phyloP scores from a whole-genome alignment of 2,888 invertebrate species.

The Matsumyia berberina region DNA sequence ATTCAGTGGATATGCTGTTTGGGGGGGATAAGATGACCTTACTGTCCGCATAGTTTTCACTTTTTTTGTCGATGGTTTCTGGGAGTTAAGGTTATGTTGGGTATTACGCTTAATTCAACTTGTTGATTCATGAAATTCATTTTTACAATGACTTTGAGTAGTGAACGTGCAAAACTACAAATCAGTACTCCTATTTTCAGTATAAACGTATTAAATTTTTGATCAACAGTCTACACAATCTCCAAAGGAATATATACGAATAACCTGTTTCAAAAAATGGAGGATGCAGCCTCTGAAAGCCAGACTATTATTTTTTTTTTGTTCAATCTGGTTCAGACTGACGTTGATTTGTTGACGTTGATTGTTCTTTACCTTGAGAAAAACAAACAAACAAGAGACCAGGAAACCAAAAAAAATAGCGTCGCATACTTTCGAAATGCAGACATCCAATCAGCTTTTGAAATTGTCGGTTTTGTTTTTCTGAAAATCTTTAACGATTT shows the following conservation, averaged over 20 bases:
- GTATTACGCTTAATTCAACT: neutral
- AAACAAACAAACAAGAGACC: neutral
- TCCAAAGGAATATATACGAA: neutral
- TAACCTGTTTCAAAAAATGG: conserved; percentile 14
- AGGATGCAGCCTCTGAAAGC: conserved; percentile 6
- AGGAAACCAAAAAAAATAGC: neutral
- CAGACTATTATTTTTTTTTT: neutral
- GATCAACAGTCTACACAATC: too few relatives aligned
- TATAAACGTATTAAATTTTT: neutral
- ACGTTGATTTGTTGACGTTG: neutral
- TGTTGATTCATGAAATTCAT: conserved; percentile 24
- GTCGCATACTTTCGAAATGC: neutral
- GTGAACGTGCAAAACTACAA: neutral
- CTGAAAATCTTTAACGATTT: too few relatives aligned
- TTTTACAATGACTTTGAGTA: neutral
- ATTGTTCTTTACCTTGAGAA: neutral
- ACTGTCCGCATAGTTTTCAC: neutral
- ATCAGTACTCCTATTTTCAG: neutral
- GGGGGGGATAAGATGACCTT: conserved; percentile 28
- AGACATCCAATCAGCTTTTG: too few relatives aligned
- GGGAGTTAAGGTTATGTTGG: conserved; percentile 18
- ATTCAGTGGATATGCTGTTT: conserved; percentile 28
- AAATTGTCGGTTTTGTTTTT: too few relatives aligned
- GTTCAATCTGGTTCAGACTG: neutral
- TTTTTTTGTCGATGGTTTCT: conserved; percentile 9